phyloP scores from a whole-genome alignment of 2,113 vertebrate genomes.

The Triplophysa tibetana region DNA sequence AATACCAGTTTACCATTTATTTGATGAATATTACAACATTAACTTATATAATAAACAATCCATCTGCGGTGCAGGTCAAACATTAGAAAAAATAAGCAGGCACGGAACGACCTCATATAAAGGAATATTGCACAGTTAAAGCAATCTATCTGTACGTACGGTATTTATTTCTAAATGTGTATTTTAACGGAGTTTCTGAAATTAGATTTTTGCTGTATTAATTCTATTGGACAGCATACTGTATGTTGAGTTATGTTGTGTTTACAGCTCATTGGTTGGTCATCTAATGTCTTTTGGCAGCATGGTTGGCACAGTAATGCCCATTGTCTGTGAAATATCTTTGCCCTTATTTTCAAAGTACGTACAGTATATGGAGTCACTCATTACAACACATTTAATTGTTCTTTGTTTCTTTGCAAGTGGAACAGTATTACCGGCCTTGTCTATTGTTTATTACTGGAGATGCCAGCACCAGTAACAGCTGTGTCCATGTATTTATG shows the following conservation, averaged over 20 bases:
- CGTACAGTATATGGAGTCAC: neutral
- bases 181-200: neutral
- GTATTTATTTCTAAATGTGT: conserved; percentile 8
- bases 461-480: neutral
- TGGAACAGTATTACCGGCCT: neutral
- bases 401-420: neutral
- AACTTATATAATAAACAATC: neutral
- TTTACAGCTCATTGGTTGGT: conserved; percentile 9
- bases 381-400: conserved; percentile 2
- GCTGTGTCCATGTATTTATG: no score
- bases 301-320: neutral
- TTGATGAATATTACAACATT: no score
- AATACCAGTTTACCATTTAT: no score
- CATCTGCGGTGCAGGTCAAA: neutral
- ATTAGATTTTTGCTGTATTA: conserved; percentile 3
- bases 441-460: neutral
- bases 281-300: neutral
- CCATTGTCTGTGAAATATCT: neutral
- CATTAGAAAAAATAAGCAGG: neutral
- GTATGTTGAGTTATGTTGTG: conserved; percentile 4
- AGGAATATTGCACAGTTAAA: neutral
- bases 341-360: neutral
- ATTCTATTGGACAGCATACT: neutral
- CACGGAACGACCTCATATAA: neutral
- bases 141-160: neutral